phyloP scores from a whole-genome alignment of 2,888 invertebrate genomes.

The Agrypnus murinus region DNA sequence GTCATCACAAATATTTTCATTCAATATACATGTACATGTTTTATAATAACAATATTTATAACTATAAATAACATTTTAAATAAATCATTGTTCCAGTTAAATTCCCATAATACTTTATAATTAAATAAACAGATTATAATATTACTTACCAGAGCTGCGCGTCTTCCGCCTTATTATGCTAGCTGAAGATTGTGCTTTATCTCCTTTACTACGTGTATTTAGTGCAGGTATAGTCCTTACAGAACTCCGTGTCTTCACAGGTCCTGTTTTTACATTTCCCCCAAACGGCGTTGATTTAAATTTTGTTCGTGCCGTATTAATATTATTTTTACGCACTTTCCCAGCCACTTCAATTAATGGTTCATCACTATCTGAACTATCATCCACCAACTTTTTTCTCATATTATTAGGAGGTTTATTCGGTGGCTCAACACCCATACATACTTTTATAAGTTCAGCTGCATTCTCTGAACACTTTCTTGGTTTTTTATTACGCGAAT shows the following conservation, averaged over 20 bases:
- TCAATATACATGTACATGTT: too few species aligned
- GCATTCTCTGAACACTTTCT: conserved; percentile 78
- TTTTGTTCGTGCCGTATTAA: conserved; percentile 45
- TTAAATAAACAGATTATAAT: neutral
- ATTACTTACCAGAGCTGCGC: conserved; percentile 78
- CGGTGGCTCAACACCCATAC: conserved; percentile 61
- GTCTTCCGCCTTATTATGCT: conserved; percentile 76
- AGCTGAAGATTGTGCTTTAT: conserved; percentile 64
- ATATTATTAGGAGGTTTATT: conserved; percentile 62
- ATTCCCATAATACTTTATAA: too few species aligned
- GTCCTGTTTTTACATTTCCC: conserved; percentile 49
- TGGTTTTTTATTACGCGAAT: conserved; percentile 65
- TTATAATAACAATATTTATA: too few species aligned
- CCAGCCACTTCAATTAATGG: conserved; percentile 82
- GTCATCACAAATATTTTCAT: too few species aligned
- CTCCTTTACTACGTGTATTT: conserved; percentile 68
- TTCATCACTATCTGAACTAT: conserved; percentile 87
- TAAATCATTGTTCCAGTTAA: too few species aligned
- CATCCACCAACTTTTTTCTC: conserved; percentile 70
- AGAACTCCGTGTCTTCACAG: conserved; percentile 66
- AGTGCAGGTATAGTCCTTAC: conserved; percentile 65
- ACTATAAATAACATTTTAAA: too few species aligned
- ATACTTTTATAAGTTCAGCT: conserved; percentile 73
- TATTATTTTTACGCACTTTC: conserved; percentile 75
- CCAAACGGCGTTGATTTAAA: conserved; percentile 52